Percentiles rank a stretch among this genome's conserved stretches.
Evolutionary conservation across 2,888 invertebrate species (phyloP).

Genomic region (Pardosa pseudoannulata): DNA sequence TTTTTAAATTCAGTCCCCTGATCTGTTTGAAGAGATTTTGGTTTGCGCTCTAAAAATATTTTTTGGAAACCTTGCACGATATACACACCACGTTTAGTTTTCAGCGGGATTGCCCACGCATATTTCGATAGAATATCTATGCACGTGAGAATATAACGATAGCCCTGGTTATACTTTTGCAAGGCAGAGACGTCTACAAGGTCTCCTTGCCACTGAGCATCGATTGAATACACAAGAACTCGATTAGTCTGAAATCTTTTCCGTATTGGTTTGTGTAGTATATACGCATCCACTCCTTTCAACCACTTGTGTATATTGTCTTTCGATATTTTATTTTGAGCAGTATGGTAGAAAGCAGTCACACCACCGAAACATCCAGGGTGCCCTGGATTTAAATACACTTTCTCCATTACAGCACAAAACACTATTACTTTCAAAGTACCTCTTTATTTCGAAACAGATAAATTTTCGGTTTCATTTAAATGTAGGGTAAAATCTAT

Average conservation of each 20-base stretch:
- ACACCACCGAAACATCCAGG: background rate
- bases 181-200: background rate
- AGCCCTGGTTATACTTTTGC: background rate
- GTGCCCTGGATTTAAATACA: conserved; percentile 34
- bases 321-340: background rate
- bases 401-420: background rate
- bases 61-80: conserved; percentile 71
- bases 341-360: conserved; percentile 34
- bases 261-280: conserved; percentile 68
- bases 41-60: conserved; percentile 60
- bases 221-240: background rate
- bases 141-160: background rate
- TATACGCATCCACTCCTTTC: conserved; percentile 49
- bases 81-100: conserved; percentile 72
- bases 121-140: conserved; percentile 72
- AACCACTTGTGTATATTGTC: conserved; percentile 55
- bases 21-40: conserved; percentile 73
- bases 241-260: conserved; percentile 40
- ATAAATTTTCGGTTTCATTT: too few species aligned
- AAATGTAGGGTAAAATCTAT: too few species aligned
- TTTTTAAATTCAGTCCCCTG: conserved; percentile 74
- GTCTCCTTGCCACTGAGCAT: background rate
- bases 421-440: too few species aligned
- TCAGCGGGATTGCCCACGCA: conserved; percentile 74
- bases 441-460: too few species aligned